These are phyloP conservation scores for Camponotus pennsylvanicus DNA, from an alignment of 1,140 invertebrate genomes.

Conservation along the genomic window DNA sequence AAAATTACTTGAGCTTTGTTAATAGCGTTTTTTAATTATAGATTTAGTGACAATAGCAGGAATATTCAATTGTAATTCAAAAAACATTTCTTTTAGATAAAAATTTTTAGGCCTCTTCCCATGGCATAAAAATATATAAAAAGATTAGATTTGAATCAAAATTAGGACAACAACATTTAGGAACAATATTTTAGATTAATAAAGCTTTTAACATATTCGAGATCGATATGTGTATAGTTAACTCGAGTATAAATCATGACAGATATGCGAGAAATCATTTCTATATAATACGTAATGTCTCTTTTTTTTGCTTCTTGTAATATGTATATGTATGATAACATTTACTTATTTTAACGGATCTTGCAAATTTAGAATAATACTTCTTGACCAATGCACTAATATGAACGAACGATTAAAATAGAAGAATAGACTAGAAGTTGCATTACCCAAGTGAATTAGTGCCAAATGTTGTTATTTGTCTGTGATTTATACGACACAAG, in stretches of 20 bases:
- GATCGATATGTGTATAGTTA: constrained; percentile 53
- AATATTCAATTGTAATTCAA: constrained; percentile 4
- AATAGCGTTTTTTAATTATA: not conserved
- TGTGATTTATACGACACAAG: constrained; percentile 57
- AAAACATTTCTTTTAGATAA: constrained; percentile 14
- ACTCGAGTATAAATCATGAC: constrained; percentile 28
- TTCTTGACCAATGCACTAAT: not conserved
- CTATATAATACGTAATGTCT: not conserved
- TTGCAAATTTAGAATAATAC: constrained; percentile 6
- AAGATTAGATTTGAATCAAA: not conserved
- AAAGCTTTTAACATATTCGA: not conserved
- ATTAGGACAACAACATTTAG: constrained; percentile 5
- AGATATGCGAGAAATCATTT: constrained; percentile 6
- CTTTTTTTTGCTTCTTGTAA: not conserved
- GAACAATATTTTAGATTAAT: constrained; percentile 3
- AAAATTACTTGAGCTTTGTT: constrained; percentile 1
- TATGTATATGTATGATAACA: not conserved
- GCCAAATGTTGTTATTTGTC: constrained; percentile 39
- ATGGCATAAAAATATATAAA: not conserved
- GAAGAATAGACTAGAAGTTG: constrained; percentile 42
- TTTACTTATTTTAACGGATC: not conserved
- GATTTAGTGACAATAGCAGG: constrained; percentile 25
- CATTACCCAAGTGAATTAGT: constrained; percentile 16
- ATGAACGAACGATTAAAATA: constrained; percentile 33
- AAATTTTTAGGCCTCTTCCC: constrained; percentile 29